phyloP scores from a whole-genome alignment of 2,888 invertebrate genomes.

The Bruchidius siliquastri region DNA sequence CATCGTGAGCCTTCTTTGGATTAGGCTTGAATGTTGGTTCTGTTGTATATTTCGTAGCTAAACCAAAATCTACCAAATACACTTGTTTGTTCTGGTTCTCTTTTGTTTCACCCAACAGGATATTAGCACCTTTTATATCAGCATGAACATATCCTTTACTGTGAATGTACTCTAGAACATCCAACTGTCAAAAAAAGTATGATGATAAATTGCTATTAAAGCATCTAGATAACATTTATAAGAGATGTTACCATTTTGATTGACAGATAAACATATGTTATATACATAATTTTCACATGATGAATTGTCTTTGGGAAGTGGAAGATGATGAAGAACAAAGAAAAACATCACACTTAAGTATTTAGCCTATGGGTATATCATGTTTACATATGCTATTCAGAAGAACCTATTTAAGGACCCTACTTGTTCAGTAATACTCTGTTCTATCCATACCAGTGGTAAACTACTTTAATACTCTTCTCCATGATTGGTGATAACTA shows the following conservation, averaged over 20 bases:
- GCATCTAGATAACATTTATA: neutral
- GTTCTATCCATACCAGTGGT: too few relatives aligned
- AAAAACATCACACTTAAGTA: too few relatives aligned
- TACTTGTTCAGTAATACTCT: too few relatives aligned
- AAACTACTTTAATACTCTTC: too few relatives aligned
- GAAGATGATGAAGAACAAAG: too few relatives aligned
- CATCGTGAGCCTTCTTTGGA: constrained; percentile 90
- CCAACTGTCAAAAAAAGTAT: constrained; percentile 58
- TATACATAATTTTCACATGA: neutral
- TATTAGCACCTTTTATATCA: constrained; percentile 93
- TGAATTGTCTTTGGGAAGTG: too few relatives aligned
- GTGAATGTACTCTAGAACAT: constrained; percentile 91
- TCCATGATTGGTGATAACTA: too few relatives aligned
- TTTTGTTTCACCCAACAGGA: constrained; percentile 69
- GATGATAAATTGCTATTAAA: constrained; percentile 2
- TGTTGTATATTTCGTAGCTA: constrained; percentile 72
- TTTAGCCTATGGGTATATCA: too few relatives aligned
- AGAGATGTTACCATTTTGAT: neutral
- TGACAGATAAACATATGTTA: neutral
- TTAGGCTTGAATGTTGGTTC: constrained; percentile 78
- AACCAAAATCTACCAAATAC: constrained; percentile 90
- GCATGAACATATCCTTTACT: constrained; percentile 86
- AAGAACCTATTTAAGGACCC: too few relatives aligned
- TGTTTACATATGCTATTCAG: too few relatives aligned
- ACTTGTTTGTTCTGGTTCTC: constrained; percentile 62